Conservation (phyloP, 2,797 vertebrate species). For the Antennarius maculatus region DNA sequence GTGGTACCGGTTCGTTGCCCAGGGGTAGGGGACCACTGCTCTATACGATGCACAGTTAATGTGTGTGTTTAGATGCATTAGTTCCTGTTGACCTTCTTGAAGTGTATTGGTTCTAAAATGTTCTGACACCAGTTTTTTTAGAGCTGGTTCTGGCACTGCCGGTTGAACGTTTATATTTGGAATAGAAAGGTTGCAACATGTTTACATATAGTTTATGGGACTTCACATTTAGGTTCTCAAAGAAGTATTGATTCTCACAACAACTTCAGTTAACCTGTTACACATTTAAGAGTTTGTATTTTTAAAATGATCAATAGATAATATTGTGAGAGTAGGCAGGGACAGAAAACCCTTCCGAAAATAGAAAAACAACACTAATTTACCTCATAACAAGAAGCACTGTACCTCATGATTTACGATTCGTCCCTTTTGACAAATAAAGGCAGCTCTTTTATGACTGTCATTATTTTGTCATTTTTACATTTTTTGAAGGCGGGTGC, state of each 20-base stretch:
- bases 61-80: constrained; percentile 14
- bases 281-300: constrained; percentile 31
- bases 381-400: constrained; percentile 52
- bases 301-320: constrained; percentile 24
- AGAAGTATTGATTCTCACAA: constrained; percentile 20
- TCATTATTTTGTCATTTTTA: constrained; percentile 4
- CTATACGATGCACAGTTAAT: constrained; percentile 59
- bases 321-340: constrained; percentile 38
- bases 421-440: constrained; percentile 67
- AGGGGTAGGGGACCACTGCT: too few relatives aligned
- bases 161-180: constrained; percentile 40
- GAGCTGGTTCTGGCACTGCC: constrained; percentile 55
- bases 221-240: constrained; percentile 17
- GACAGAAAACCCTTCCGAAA: constrained; percentile 33
- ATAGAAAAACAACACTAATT: constrained; percentile 35
- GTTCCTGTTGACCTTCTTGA: constrained; percentile 25
- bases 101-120: constrained; percentile 44
- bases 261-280: constrained; percentile 50
- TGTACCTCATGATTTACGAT: constrained; percentile 51
- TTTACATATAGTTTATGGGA: constrained; percentile 42
- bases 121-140: constrained; percentile 44
- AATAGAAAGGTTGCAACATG: constrained; percentile 51
- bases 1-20: too few relatives aligned
- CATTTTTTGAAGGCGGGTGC: neutral
- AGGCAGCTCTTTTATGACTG: constrained; percentile 55